Evolutionary conservation across 2,888 invertebrate genomes (phyloP), one percentile per base, ranked within the genome.

Genomic region (Agrotis segetum): DNA sequence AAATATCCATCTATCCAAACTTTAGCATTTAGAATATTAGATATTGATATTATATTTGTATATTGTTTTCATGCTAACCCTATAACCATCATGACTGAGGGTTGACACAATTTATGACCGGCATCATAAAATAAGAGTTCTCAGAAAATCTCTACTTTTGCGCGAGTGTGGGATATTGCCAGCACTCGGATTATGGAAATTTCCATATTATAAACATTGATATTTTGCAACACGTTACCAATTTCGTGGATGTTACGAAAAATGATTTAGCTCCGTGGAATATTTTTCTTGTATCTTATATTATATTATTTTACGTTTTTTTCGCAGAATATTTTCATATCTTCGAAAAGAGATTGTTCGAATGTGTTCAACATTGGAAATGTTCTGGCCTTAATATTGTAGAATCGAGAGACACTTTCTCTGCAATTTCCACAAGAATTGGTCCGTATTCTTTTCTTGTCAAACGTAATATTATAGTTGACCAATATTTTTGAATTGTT

Each of bases 151-250:
- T 16, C 16, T 34, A 13, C 16, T 29, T 29, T 40, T 13, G 60
- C 16, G 13, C 19, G 55, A 60, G 21, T 16, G 19, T 16, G 29
- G 17, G 0, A 46, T 21, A 49, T 24, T 50, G 21, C 0, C 6
- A 60, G 46, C n/a, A 52, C 50, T 50, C 19, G 46, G 64, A 65
- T 73, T 73, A 73, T 77, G 67, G 44, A 70, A 72, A 67, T 80
- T 60, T 16, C 65, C 11, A 58, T 65, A 53, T 46, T 65, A 53
- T 46, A 55, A 29, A 29, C 47, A 53, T 65, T 52, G 24, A 71
- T 59, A 71, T 76, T 71, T 77, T 66, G 58, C 52, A 59, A 55
- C 66, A 50, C 50, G 40, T 21, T 46, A 40, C 16, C 52, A 53
- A 60, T 47, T 63, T 68, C n/a, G 34, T 56, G 46, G 46, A 56